Conservation (phyloP, 2,113 vertebrate genomes). For the Ivindomyrus marchei region DNA sequence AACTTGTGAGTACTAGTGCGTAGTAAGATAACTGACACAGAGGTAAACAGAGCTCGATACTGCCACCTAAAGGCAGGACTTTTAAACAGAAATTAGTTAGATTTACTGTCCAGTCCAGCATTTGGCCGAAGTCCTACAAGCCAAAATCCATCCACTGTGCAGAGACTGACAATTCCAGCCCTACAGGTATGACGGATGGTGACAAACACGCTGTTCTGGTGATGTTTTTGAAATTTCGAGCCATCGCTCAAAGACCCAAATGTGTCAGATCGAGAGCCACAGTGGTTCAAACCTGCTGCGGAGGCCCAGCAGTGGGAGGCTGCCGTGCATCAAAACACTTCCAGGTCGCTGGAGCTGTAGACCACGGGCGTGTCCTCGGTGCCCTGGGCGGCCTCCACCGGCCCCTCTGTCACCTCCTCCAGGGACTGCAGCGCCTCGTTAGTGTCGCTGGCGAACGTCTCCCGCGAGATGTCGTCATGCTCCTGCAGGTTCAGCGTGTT, state of each 20-base stretch:
- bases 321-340: constrained; percentile 69
- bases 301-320: neutral
- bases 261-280: neutral
- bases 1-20: neutral
- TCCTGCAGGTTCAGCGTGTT: constrained; percentile 86
- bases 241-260: neutral
- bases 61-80: neutral
- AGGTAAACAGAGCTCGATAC: neutral
- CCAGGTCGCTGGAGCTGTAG: constrained; percentile 77
- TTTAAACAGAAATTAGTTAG: neutral
- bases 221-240: neutral
- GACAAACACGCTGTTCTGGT: neutral
- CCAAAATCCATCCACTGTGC: neutral
- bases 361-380: constrained; percentile 77
- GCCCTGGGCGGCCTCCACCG: constrained; percentile 61
- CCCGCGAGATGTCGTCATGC: constrained; percentile 85
- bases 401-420: constrained; percentile 53
- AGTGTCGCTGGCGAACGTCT: constrained; percentile 95
- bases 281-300: neutral
- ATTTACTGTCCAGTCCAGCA: neutral
- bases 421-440: constrained; percentile 83
- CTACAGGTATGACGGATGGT: neutral
- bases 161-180: neutral
- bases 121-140: neutral
- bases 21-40: neutral